Base-by-base conservation (phyloP, 2,113 vertebrate species). In the Vanacampus margaritifer region DNA sequence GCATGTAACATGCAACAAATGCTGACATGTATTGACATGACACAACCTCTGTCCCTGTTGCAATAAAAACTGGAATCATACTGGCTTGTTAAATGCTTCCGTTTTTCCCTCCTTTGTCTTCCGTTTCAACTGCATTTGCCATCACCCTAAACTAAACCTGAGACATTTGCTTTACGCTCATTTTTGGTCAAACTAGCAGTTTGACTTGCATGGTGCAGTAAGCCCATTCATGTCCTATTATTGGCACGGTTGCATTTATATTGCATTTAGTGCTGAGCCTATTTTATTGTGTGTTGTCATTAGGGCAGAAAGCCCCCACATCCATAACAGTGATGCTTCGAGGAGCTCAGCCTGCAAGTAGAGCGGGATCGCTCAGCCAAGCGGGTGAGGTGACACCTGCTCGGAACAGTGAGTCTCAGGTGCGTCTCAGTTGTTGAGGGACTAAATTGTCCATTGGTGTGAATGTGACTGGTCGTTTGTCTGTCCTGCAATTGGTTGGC, bases 291-390 rank as follows among this genome's bases (percentile, higher is more conserved):
- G 73, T 88, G 79, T 82, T 68, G 79, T 79, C 73, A 75, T 68
- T 84, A 94, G 96, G 95, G 74, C 89, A 96, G 77, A 99, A 98
- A 90, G 94, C 93, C 11, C 95, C 96, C 0, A 94, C 94, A 0
- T 95, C 95, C 66, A 97, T 98, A 67, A 98, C 94, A 0, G 94
- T 98, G 89, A 98, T 94, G 0, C 90, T 98, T 53, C 90, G 94
- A 57, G 94, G 95, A 67, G 94, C 94, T 1, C 95, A 96, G 79
- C 92, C 94, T 19, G 54, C 54, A 0, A 90, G 88, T 84, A 91
- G 94, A 8, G 76, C 91, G 67, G 88, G 89, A 66, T 81, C 92
- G 0, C 86, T 96, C 23, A 89, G 94, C 88, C 94, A 93, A 63
- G 79, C 93, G 1, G 87, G 82, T 0, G 88, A 86, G 43, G 64